Conservation (phyloP, 2,797 vertebrate species). For the Strix occidentalis region DNA sequence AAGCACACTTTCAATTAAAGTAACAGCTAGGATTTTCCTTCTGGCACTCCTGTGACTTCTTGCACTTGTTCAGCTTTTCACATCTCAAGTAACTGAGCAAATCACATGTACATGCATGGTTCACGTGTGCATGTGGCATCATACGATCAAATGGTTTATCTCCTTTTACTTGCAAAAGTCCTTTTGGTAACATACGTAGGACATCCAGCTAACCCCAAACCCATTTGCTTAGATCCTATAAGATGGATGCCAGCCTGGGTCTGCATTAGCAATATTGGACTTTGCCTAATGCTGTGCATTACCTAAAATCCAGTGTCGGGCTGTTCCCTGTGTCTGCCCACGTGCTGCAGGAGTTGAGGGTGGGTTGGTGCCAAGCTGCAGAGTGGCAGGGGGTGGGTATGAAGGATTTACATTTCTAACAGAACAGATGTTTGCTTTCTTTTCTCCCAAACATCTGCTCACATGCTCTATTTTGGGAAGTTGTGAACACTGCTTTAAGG, state of each 20-base stretch:
- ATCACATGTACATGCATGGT: accelerated
- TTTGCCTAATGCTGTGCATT: neutral
- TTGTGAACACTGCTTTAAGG: neutral
- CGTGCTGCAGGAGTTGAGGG: neutral
- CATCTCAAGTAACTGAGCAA: neutral
- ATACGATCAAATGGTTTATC: accelerated
- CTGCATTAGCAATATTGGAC: accelerated
- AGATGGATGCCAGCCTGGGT: accelerated
- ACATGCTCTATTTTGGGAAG: constrained; percentile 4
- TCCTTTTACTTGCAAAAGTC: neutral
- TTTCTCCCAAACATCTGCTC: constrained; percentile 41
- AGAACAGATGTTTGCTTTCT: constrained; percentile 43
- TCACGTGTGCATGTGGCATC: accelerated
- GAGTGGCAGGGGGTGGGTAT: neutral
- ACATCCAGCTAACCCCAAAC: neutral
- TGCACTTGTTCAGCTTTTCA: neutral
- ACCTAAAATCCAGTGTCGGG: accelerated
- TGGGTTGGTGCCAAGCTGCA: neutral
- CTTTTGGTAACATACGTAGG: neutral
- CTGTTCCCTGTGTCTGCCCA: neutral
- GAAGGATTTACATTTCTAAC: neutral
- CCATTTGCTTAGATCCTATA: accelerated
- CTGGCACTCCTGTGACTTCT: neutral
- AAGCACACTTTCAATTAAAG: constrained; percentile 49
- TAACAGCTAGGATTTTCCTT: constrained; percentile 12